Evolutionary conservation across 2,113 vertebrate genomes (phyloP), one percentile per base, ranked within the genome.

Genomic region (Cromileptes altivelis): DNA sequence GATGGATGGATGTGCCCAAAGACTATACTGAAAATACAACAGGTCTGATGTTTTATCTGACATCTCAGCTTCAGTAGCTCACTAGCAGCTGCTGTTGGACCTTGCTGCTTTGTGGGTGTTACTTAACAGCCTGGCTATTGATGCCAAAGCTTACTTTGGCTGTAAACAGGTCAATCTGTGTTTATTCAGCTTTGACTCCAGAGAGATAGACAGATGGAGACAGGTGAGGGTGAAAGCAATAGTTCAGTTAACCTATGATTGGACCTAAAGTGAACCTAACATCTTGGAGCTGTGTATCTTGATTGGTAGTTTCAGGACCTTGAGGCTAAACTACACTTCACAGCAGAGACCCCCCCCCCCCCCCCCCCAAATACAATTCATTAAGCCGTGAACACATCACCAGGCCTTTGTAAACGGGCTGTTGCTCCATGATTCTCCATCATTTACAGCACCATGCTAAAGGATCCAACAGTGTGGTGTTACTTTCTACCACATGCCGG

Each of bases 101-200:
- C 25, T 69, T 12, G 15, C 21, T 27, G 53, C 6, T 1, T 65
- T 60, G 47, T 73, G 60, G 21, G 18, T 14, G 18, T 67, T n/a
- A 37, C 18, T 79, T 72, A 63, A 63, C 23, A 58, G 47, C 37
- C 71, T 19, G 14, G 15, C 33, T 70, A 57, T 84, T 76, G 74
- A 84, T 84, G 42, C 40, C 7, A 2, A 50, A 50, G 67, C 73
- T 81, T 37, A 23, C 47, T 77, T 64, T 60, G 49, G 60, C 27
- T 78, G 80, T 77, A 80, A 82, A 84, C 74, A 69, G 65, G 60
- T 84, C 56, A 80, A 77, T 69, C 65, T 37, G 25, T 58, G 81
- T 80, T 84, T 74, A 67, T 88, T 76, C 61, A 65, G 40, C 40
- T 70, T 57, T 23, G 19, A 67, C 72, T 68, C 53, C 15, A 49